phyloP scores from a whole-genome alignment of 2,888 invertebrate genomes.

The Amiota mariae region DNA sequence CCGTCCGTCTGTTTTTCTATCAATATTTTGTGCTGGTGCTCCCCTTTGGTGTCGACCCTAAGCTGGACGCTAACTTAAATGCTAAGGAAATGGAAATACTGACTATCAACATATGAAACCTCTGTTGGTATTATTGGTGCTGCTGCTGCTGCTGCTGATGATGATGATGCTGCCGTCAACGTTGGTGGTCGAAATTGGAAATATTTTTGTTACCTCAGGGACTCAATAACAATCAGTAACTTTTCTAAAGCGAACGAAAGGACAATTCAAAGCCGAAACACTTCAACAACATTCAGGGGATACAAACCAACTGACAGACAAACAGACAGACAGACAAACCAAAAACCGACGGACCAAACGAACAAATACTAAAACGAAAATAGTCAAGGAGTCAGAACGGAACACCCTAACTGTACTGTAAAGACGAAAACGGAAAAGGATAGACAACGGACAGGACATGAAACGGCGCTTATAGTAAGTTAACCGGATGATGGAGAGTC shows the following conservation, averaged over 20 bases:
- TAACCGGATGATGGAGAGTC: no score
- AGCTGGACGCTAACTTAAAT: conserved; percentile 3
- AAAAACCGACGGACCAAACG: no score
- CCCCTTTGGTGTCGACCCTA: neutral
- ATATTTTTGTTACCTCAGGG: conserved; percentile 44
- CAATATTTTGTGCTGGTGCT: neutral
- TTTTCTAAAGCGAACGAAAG: conserved; percentile 8
- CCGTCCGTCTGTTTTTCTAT: no score
- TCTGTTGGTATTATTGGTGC: neutral
- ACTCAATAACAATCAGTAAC: conserved; percentile 21
- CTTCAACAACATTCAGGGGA: neutral
- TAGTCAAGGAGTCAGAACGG: no score
- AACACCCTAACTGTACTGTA: no score
- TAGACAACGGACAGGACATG: no score
- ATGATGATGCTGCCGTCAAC: no score
- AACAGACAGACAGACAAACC: conserved; percentile 18
- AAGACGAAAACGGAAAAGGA: no score
- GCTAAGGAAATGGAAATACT: neutral
- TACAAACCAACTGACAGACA: neutral
- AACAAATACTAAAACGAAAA: no score
- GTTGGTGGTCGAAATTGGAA: conserved; percentile 48
- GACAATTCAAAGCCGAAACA: neutral
- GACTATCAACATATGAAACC: neutral
- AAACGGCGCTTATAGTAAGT: no score
- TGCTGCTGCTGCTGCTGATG: neutral